These are phyloP conservation scores for Neria commutata DNA, from an alignment of 2,888 invertebrate species.

Conservation along the genomic window DNA sequence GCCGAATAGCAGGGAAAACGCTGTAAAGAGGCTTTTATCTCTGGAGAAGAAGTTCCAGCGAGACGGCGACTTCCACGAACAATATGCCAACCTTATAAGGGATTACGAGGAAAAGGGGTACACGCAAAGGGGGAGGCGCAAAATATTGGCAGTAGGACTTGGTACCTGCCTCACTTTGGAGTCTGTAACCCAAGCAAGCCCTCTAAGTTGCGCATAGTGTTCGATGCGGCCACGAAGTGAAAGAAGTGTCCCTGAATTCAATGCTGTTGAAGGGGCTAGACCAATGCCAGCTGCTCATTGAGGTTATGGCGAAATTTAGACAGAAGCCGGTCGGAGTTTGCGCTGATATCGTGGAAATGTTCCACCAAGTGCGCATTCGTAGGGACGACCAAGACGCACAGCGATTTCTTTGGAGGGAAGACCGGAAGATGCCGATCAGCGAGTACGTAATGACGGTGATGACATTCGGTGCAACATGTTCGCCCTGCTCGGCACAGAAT, in stretches of 20 bases:
- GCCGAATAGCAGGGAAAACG: slow-evolving; percentile 30
- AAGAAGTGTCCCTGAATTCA: slow-evolving; percentile 38
- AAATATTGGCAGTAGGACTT: slow-evolving; percentile 21
- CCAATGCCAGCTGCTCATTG: slow-evolving; percentile 35
- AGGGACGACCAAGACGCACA: slow-evolving; percentile 14
- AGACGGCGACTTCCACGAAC: slow-evolving; percentile 13
- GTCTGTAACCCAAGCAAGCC: slow-evolving; percentile 37
- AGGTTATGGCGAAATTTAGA: slow-evolving; percentile 44
- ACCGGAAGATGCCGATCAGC: background rate
- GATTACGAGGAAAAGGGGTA: slow-evolving; percentile 19
- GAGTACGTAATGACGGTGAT: slow-evolving; percentile 10
- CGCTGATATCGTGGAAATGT: slow-evolving; percentile 25
- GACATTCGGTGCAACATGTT: slow-evolving; percentile 14
- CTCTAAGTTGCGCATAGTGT: slow-evolving; percentile 40
- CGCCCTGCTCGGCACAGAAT: slow-evolving; percentile 11
- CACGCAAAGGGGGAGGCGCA: background rate
- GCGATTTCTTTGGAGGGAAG: slow-evolving; percentile 8
- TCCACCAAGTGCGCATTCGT: slow-evolving; percentile 3
- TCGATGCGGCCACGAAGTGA: slow-evolving; percentile 43
- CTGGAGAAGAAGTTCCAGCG: slow-evolving; percentile 23
- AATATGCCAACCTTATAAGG: slow-evolving; percentile 10
- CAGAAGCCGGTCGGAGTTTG: slow-evolving; percentile 35
- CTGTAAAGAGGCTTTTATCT: slow-evolving; percentile 16
- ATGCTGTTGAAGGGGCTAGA: slow-evolving; percentile 41
- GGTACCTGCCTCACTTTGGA: slow-evolving; percentile 39